Conservation (phyloP, 2,888 invertebrate genomes). For the Cryptus viduatorius region DNA sequence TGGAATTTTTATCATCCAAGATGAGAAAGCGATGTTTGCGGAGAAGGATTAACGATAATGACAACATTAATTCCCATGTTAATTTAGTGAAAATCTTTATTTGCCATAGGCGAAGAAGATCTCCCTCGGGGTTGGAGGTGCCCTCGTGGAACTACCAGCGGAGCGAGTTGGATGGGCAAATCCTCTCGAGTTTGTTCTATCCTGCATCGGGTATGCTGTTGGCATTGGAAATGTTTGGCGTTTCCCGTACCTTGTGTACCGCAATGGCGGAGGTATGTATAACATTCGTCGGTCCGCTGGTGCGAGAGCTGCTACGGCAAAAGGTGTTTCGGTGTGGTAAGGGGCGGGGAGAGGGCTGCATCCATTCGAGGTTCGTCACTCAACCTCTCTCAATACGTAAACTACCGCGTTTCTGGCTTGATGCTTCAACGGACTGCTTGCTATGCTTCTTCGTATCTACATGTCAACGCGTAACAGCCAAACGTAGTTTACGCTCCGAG, state of each 20-base stretch:
- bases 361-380: background rate
- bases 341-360: background rate
- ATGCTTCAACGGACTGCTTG: background rate
- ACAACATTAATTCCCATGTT: conserved; percentile 4
- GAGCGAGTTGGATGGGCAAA: conserved; percentile 87
- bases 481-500: conserved; percentile 15
- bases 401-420: conserved; percentile 41
- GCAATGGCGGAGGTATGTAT: conserved; percentile 91
- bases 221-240: conserved; percentile 93
- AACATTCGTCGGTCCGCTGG: conserved; percentile 45
- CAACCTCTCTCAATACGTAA: conserved; percentile 10
- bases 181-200: conserved; percentile 91
- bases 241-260: conserved; percentile 92
- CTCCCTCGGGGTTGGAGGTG: conserved; percentile 78
- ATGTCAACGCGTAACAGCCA: conserved; percentile 2
- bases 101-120: conserved; percentile 76
- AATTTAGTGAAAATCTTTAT: conserved; percentile 29
- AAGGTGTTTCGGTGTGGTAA: conserved; percentile 7
- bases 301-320: conserved; percentile 13
- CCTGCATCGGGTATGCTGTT: conserved; percentile 92
- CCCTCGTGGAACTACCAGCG: conserved; percentile 74
- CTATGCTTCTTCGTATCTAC: conserved; percentile 1
- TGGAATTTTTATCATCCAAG: background rate
- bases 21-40: background rate
- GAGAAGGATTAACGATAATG: conserved; percentile 2